Percentiles rank a stretch among this genome's conserved stretches.
Evolutionary conservation across 2,113 vertebrate species (phyloP).

Genomic region (Cryptomyrus ogoouensis): DNA sequence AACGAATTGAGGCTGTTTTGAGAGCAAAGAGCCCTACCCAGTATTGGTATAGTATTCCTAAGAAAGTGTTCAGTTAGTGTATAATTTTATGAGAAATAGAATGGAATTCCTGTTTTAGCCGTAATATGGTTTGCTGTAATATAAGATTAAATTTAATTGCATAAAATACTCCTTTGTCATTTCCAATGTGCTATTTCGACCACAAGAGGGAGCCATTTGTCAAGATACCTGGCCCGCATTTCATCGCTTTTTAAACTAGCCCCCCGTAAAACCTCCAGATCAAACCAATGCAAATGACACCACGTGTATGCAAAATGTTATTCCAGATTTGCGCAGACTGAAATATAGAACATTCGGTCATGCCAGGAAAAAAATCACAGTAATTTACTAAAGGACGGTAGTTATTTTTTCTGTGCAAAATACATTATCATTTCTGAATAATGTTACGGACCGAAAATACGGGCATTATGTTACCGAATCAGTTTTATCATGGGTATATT

Average conservation of each 20-base stretch:
- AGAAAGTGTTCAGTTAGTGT: neutral
- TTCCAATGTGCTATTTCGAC: conserved; percentile 6
- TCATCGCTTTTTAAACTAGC: neutral
- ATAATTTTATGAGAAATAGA: neutral
- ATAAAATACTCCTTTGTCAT: neutral
- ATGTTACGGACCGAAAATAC: neutral
- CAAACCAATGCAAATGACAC: neutral
- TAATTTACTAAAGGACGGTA: neutral
- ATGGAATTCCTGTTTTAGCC: neutral
- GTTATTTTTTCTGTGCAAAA: neutral
- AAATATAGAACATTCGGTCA: neutral
- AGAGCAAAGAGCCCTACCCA: neutral
- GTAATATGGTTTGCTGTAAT: neutral
- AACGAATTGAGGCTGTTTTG: neutral
- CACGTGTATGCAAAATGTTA: neutral
- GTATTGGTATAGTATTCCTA: neutral
- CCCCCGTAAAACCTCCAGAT: neutral
- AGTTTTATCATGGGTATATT: neutral
- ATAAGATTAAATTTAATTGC: neutral
- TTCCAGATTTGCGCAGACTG: neutral
- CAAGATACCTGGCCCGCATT: neutral
- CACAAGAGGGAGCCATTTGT: conserved; percentile 38
- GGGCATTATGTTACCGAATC: neutral
- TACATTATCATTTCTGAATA: neutral
- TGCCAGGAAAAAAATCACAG: neutral